phyloP scores from a whole-genome alignment of 2,888 invertebrate species.

The Chloroclysta siterata region DNA sequence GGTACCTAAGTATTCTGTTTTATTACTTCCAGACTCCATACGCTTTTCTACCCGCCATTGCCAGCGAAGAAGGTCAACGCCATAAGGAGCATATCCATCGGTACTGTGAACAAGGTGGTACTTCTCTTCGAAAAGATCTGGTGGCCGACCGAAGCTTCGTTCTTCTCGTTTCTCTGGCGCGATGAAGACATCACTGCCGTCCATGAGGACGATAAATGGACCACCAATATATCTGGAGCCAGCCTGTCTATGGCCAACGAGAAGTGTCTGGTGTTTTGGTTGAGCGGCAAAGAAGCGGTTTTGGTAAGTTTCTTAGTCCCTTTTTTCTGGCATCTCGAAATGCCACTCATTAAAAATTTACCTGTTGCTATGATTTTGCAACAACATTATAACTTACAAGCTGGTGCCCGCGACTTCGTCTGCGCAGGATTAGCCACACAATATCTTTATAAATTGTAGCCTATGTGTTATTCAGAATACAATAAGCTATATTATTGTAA shows the following conservation, averaged over 20 bases:
- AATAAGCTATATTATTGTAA: no score
- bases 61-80: conserved; percentile 12
- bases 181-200: conserved; percentile 6
- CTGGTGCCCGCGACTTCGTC: no score
- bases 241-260: conserved; percentile 21
- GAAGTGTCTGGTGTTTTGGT: conserved; percentile 21
- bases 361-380: no score
- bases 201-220: conserved; percentile 17
- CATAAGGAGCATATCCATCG: conserved; percentile 20
- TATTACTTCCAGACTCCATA: conserved; percentile 10
- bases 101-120: conserved; percentile 19
- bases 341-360: no score
- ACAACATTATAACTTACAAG: no score
- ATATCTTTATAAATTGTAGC: no score
- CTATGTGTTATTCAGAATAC: no score
- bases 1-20: neutral
- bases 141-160: conserved; percentile 14
- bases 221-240: conserved; percentile 20
- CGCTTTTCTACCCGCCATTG: conserved; percentile 19
- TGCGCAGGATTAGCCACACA: no score
- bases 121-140: conserved; percentile 19
- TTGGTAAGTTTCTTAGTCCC: conserved; percentile 8
- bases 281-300: conserved; percentile 19
- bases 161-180: conserved; percentile 24
- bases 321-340: no score